Evolutionary conservation across 2,888 invertebrate species (phyloP).

Genomic region (Synanthedon vespiformis): DNA sequence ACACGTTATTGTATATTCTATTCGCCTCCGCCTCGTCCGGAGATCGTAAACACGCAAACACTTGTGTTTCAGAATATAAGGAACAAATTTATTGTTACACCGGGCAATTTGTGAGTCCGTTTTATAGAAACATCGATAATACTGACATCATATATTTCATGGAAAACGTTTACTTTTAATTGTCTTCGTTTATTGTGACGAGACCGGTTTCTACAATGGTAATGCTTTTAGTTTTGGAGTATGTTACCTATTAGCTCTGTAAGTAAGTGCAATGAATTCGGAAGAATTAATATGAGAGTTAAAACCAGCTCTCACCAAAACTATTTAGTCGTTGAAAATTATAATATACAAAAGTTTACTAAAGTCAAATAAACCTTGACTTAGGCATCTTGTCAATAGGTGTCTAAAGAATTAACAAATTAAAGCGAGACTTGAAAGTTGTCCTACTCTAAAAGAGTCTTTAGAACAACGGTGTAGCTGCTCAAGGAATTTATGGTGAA

Average conservation of each 20-base stretch:
- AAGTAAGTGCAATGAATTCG: too few species aligned
- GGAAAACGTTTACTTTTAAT: background rate
- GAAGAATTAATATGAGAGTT: too few species aligned
- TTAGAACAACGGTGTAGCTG: conserved; percentile 4
- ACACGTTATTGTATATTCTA: conserved; percentile 66
- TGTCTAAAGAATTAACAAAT: too few species aligned
- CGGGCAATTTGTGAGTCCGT: conserved; percentile 11
- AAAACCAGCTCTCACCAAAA: too few species aligned
- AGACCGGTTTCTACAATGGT: too few species aligned
- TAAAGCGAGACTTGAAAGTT: conserved; percentile 5
- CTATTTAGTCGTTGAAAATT: too few species aligned
- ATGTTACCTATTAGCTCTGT: too few species aligned
- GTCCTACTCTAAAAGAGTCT: conserved; percentile 22
- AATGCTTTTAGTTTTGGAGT: too few species aligned
- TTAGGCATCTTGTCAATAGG: too few species aligned
- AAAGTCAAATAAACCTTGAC: too few species aligned
- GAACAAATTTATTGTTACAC: conserved; percentile 35
- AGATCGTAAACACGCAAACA: conserved; percentile 61
- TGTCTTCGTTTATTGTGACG: too few species aligned
- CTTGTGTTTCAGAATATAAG: conserved; percentile 51
- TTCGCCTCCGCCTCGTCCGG: conserved; percentile 53
- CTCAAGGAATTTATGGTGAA: conserved; percentile 17
- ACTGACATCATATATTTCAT: background rate
- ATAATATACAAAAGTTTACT: too few species aligned
- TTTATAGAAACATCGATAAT: conserved; percentile 5